Base-by-base conservation (phyloP, 1,140 invertebrate species). In the Formica selysi region DNA sequence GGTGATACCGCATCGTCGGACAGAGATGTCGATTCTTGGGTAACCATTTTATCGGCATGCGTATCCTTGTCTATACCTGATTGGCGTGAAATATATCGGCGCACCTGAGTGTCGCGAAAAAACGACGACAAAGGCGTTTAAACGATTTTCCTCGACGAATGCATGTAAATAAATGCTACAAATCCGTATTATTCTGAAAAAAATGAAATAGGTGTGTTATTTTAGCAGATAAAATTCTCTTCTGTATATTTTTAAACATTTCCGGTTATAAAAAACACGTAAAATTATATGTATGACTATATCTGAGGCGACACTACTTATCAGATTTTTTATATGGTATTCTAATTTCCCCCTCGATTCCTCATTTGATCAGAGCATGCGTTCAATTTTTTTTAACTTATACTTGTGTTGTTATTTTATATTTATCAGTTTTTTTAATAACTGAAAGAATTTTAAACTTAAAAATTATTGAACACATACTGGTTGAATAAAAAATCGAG, bases 11-110 rank as follows among this genome's bases (percentile, higher is more conserved):
- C 38, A 62, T 61, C 29, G 11, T 81, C 26, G 22, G 54, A 81
- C 26, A 44, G 65, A 13, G 38, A 81, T 81, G 78, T 81, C 78
- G 78, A 81, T 81, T 81, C 65, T 70, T 61, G 78, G 65, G 65
- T 81, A 67, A 81, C 78, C 65, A 81, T 70, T 81, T 81, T 81
- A 81, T 81, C 78, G 78, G 65, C 51, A 71, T 54, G 38, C 65
- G 51, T 51, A 26, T n/a, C 51, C 3, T 32, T 81, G 65, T 81
- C 36, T 19, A 32, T 32, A 44, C 19, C 65, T 71, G 78, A 71
- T 81, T 71, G 78, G 78, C 65, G 54, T 71, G 64, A 80, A 80
- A 70, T 36, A 7, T 80, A 80, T 80, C 36, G 78, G 51, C 78
- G 67, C 51, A n/a, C 22, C 68, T 80, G 70, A 71, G 78, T 81